Evolutionary conservation across 2,797 vertebrate genomes (phyloP), one percentile per base, ranked within the genome.

Genomic region (Micrastur ruficollis): DNA sequence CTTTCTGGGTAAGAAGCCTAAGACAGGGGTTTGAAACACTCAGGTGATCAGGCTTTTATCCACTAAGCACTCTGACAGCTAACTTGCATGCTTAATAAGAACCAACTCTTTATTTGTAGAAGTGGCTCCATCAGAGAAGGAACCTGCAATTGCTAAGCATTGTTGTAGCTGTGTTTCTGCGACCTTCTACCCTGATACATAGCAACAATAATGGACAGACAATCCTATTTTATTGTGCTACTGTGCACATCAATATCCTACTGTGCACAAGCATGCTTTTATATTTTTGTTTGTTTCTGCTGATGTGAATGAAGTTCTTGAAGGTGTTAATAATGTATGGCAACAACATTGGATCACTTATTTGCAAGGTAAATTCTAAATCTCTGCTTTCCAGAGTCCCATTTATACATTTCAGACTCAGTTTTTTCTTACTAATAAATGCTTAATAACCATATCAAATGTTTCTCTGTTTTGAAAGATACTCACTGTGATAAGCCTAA

Each of bases 11-110:
- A 32, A 61, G 42, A 78, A 67, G n/a, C n/a, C 11, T 42, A 23
- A 25, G 50, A 5, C 18, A 36, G 25, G n/a, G 11, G 9, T 50
- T 67, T 73, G 67, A 58, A 89, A 59, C 36, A 26, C 12, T 42
- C 3, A 0, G 1, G 1, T 3, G 20, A 9, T 40, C 14, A 62
- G 50, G 19, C 11, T 50, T 81, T 84, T 55, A 8, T 15, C 19
- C 17, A 4, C 25, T 19, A 6, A 34, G 13, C 71, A 11, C 16
- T 67, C 11, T 32, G 53, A 31, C 20, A n/a, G 42, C 19, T 44
- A 32, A 21, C 47, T 50, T 31, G 11, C 11, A 11, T 14, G 22
- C 10, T 2, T 19, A 4, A 4, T 23, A 59, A 71, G 56, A 89
- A 22, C 25, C 32, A 59, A 0, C 31, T 81, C 29, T 63, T 19